phyloP scores from a whole-genome alignment of 64 coral and sea anemone genomes.

The Actinia equina region DNA sequence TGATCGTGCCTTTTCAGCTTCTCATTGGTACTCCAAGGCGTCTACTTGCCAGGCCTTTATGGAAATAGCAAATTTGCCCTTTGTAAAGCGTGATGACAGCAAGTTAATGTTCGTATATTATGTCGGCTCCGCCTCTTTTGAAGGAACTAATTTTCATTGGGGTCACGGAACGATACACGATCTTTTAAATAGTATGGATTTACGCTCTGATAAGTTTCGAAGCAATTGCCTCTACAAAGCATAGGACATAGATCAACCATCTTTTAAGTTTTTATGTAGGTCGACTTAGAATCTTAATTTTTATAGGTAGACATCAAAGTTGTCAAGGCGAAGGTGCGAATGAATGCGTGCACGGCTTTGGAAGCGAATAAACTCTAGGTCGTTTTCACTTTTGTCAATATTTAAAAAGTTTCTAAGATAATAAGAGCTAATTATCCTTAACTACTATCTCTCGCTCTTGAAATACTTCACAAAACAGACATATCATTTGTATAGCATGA shows the following conservation, averaged over 20 bases:
- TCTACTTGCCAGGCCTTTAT: background rate
- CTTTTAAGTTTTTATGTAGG: too few relatives aligned
- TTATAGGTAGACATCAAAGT: too few relatives aligned
- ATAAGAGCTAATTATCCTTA: background rate
- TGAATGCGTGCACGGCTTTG: too few relatives aligned
- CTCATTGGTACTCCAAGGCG: background rate
- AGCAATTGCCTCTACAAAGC: too few relatives aligned
- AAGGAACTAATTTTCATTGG: background rate
- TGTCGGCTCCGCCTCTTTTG: background rate
- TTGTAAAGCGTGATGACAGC: background rate
- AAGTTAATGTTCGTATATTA: background rate
- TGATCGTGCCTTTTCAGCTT: background rate
- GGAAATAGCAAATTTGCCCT: background rate
- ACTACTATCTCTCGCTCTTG: background rate
- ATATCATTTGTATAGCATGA: background rate
- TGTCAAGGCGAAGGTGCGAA: too few relatives aligned
- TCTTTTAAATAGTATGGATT: background rate
- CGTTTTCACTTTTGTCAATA: too few relatives aligned
- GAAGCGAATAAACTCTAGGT: too few relatives aligned
- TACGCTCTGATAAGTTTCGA: background rate
- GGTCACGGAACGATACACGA: slow-evolving; percentile 5
- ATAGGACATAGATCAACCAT: too few relatives aligned
- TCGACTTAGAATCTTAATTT: too few relatives aligned
- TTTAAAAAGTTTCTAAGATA: too few relatives aligned
- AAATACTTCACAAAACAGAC: background rate